Evolutionary conservation across 2,888 invertebrate genomes (phyloP).

Genomic region (Anodontia alba): DNA sequence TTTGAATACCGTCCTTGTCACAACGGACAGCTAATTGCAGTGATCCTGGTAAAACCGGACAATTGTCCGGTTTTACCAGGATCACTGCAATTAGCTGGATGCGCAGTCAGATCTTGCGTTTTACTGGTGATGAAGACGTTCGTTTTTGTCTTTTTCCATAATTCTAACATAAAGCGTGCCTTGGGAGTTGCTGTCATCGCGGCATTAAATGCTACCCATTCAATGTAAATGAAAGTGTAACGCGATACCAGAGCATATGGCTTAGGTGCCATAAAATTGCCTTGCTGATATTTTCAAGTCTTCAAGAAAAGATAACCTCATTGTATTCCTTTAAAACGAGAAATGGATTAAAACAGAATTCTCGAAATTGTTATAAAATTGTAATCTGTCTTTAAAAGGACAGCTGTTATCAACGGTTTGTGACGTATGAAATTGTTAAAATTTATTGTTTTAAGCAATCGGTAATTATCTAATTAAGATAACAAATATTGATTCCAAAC

Average conservation of each 20-base stretch:
- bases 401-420: background rate
- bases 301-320: slow-evolving; percentile 12
- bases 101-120: too few species aligned
- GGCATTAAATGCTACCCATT: slow-evolving; percentile 10
- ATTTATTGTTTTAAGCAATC: background rate
- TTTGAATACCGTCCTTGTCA: too few species aligned
- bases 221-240: slow-evolving; percentile 39
- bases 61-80: too few species aligned
- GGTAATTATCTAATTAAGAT: background rate
- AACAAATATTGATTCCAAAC: background rate
- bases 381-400: background rate
- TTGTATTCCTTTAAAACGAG: background rate
- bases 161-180: background rate
- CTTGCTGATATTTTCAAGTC: slow-evolving; percentile 4
- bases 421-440: background rate
- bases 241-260: slow-evolving; percentile 61
- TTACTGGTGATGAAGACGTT: too few species aligned
- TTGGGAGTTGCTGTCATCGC: slow-evolving; percentile 1
- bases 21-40: too few species aligned
- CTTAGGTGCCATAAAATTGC: slow-evolving; percentile 40
- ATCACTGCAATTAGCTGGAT: too few species aligned
- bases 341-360: background rate
- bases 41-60: too few species aligned
- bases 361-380: background rate
- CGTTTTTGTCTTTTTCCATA: too few species aligned